Evolutionary conservation across 2,888 invertebrate genomes (phyloP).

Genomic region (Zhuqinia jingwanae): DNA sequence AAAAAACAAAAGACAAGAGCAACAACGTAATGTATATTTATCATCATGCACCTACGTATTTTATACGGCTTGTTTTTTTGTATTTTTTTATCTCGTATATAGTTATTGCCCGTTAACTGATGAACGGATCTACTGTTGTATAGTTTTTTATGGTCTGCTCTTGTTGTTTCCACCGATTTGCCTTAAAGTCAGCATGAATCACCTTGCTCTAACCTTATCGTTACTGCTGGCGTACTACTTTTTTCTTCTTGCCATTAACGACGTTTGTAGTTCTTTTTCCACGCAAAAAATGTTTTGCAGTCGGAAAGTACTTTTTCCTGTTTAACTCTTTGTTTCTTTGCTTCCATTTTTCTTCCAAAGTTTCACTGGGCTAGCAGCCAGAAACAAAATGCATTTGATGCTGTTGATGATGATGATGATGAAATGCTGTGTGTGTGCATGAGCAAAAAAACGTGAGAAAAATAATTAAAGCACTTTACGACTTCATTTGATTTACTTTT

Average conservation of each 20-base stretch:
- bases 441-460: constrained; percentile 23
- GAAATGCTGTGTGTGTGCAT: neutral
- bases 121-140: no score
- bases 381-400: constrained; percentile 20
- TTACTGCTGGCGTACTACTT: neutral
- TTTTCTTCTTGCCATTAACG: constrained; percentile 14
- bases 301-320: constrained; percentile 1
- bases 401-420: no score
- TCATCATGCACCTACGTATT: no score
- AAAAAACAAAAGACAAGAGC: no score
- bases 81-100: no score
- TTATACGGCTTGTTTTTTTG: no score
- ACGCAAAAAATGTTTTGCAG: neutral
- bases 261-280: neutral
- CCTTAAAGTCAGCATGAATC: neutral
- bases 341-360: neutral
- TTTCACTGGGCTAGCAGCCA: constrained; percentile 19
- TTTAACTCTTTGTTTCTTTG: neutral
- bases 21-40: no score
- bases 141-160: no score
- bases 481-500: constrained; percentile 70
- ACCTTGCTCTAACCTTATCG: constrained; percentile 40
- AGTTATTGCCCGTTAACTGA: no score
- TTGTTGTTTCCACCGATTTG: neutral
- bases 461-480: constrained; percentile 57